These are phyloP conservation scores for Rhopalosiphum nymphaeae DNA, from an alignment of 2,888 invertebrate species.

Conservation along the genomic window DNA sequence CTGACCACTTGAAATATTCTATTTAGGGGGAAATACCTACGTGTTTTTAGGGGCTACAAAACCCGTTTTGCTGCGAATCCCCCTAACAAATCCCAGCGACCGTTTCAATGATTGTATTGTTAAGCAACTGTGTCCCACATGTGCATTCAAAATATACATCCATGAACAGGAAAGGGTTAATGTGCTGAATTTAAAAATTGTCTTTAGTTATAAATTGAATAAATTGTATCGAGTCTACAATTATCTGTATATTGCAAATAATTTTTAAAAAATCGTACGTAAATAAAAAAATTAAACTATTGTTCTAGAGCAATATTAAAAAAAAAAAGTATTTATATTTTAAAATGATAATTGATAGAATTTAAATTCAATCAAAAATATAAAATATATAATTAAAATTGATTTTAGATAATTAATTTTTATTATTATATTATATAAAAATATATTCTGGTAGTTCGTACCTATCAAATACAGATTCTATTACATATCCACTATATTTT, in stretches of 20 bases:
- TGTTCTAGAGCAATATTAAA: neutral
- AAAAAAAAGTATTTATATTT: neutral
- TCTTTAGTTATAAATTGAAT: neutral
- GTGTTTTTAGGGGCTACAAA: conserved; percentile 26
- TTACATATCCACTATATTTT: neutral
- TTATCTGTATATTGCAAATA: neutral
- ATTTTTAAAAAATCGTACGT: neutral
- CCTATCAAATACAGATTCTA: neutral
- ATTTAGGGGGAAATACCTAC: conserved; percentile 33
- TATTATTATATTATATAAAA: neutral
- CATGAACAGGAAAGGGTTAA: conserved; percentile 24
- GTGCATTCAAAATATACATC: neutral
- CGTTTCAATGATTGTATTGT: conserved; percentile 52
- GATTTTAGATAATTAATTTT: neutral
- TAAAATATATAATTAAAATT: neutral
- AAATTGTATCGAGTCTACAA: conserved; percentile 4
- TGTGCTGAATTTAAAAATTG: neutral
- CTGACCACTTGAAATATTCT: conserved; percentile 23
- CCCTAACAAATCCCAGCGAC: conserved; percentile 33
- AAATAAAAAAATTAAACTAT: neutral
- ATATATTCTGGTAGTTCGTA: neutral
- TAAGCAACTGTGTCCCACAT: neutral
- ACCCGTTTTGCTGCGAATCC: conserved; percentile 44
- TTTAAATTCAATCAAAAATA: neutral
- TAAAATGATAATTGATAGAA: neutral